Evolutionary conservation across 1,140 invertebrate species (phyloP).

Genomic region (Leptinotarsa defecta): DNA sequence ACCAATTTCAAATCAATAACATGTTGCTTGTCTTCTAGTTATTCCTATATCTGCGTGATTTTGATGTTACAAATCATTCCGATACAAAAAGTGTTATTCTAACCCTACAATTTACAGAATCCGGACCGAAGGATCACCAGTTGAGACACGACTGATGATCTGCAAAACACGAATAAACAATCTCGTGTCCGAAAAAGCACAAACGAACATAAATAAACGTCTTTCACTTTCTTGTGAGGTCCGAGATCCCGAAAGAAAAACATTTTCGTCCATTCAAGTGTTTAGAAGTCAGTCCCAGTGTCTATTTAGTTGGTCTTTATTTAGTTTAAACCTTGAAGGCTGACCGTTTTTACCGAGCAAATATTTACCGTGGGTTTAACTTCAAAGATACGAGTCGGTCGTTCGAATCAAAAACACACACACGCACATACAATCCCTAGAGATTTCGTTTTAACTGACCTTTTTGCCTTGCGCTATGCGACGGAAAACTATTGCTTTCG

Average conservation of each 20-base stretch:
- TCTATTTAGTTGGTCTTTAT: constrained; percentile 37
- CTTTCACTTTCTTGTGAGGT: constrained; percentile 13
- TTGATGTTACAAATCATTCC: too few species aligned
- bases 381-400: constrained; percentile 33
- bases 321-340: constrained; percentile 35
- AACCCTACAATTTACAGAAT: too few species aligned
- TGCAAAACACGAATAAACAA: background rate
- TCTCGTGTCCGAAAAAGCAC: constrained; percentile 1
- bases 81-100: too few species aligned
- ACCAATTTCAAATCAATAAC: too few species aligned
- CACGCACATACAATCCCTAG: background rate
- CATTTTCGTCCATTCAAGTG: constrained; percentile 30
- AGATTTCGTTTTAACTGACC: background rate
- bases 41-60: too few species aligned
- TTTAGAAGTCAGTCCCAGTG: constrained; percentile 26
- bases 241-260: constrained; percentile 33
- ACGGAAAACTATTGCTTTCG: background rate
- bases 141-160: background rate
- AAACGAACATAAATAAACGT: constrained; percentile 5
- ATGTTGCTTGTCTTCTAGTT: too few species aligned
- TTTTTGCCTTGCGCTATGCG: background rate
- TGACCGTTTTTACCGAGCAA: constrained; percentile 38
- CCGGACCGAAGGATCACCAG: background rate
- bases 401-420: background rate
- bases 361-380: constrained; percentile 42